Evolutionary conservation across 2,797 vertebrate genomes (phyloP).

Genomic region (Aphelocoma californica): DNA sequence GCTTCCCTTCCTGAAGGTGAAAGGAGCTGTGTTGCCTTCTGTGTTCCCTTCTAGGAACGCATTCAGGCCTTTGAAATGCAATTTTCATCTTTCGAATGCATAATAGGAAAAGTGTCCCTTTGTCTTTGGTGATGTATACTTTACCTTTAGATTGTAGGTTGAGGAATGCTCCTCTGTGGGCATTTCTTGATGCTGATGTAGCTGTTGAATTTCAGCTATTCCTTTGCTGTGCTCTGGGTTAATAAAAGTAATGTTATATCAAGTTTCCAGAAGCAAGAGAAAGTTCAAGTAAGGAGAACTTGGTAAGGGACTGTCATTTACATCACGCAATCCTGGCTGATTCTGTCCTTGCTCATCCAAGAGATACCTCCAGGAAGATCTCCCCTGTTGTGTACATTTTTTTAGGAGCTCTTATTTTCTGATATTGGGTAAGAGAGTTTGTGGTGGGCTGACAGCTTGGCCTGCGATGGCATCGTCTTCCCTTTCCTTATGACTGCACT

Average conservation of each 20-base stretch:
- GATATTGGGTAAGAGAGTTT: background rate
- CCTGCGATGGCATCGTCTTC: rapidly evolving
- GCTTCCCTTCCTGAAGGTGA: background rate
- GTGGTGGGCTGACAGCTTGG: background rate
- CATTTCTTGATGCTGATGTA: background rate
- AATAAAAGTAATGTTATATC: background rate
- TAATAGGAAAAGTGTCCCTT: background rate
- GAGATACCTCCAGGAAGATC: background rate
- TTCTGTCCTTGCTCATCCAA: background rate
- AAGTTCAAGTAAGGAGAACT: background rate
- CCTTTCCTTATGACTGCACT: background rate
- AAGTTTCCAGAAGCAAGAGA: background rate
- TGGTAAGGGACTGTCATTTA: background rate
- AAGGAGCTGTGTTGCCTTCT: background rate
- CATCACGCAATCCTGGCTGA: background rate
- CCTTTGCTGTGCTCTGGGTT: background rate
- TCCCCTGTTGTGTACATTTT: background rate
- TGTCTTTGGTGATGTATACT: background rate
- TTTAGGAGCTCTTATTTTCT: background rate
- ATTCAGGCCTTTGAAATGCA: background rate
- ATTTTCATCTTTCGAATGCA: background rate
- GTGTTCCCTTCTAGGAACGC: background rate
- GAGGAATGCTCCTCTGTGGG: background rate
- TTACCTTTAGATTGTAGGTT: background rate
- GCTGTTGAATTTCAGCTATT: background rate